Base-by-base conservation (phyloP, 2,113 vertebrate species). In the Orcinus orca region DNA sequence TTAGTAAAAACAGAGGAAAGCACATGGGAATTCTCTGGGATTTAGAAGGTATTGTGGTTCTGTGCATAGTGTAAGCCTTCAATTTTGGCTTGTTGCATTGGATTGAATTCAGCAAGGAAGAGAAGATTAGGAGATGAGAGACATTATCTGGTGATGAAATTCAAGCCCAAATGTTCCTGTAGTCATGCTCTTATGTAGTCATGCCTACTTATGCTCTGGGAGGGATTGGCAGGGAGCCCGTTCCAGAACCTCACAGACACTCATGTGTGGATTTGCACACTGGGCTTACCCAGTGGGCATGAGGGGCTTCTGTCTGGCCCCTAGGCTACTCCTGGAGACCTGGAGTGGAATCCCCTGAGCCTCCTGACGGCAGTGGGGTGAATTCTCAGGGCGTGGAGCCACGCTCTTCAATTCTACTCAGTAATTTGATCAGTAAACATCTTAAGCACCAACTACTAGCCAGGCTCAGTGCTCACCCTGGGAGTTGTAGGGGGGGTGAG, bases 41-140 rank as follows among this genome's bases (percentile, higher is more conserved):
- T 38, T 79, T 23, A 60, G 86, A 50, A 71, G 29, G 44, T 23
- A 2, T 14, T 21, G 50, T 26, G 6, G 4, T 65, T 85, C 81
- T 71, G 41, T 88, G 85, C 9, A 6, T 10, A n/a, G 47, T 80
- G 53, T 53, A 70, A 70, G 29, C 47, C 50, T 71, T 91, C 71
- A 60, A 2, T 62, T 68, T 73, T 0, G 5, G 77, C 65, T 71
- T 76, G 36, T 63, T 65, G 82, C 76, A 53, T 38, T 18, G 70
- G 83, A 33, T 41, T 74, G 79, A 96, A 96, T 96, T 93, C 92
- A 91, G 80, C 12, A 77, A 33, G 21, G 33, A 41, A 89, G 89
- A 53, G 29, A 95, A 68, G 87, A 90, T 91, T 58, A 94, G 95
- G 63, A 92, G 86, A n/a, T 76, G 67, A 92, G 33, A 80, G 18